Evolutionary conservation across 2,113 vertebrate species (phyloP).

Genomic region (Salvelinus namaycush): DNA sequence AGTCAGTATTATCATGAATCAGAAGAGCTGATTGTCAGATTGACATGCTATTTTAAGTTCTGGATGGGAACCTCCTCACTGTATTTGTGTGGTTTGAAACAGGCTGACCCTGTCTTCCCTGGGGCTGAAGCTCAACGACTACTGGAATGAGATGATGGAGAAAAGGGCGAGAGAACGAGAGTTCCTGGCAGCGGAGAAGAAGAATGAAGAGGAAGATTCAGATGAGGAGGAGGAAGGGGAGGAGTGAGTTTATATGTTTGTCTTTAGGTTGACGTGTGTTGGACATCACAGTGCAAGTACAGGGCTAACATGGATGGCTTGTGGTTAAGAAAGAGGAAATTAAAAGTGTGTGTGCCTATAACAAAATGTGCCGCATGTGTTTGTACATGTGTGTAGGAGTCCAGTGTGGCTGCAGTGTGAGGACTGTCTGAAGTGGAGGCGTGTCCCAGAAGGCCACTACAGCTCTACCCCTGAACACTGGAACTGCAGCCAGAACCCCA

Average conservation of each 20-base stretch:
- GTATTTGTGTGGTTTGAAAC: not conserved
- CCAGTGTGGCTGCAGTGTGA: constrained; percentile 79
- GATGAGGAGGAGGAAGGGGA: constrained; percentile 27
- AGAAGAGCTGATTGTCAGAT: too few relatives aligned
- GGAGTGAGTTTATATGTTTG: constrained; percentile 48
- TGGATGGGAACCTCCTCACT: not conserved
- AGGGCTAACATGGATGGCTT: too few relatives aligned
- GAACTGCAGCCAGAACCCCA: constrained; percentile 77
- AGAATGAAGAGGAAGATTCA: constrained; percentile 12
- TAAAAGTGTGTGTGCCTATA: not conserved
- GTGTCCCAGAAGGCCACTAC: constrained; percentile 65
- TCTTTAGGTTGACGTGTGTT: not conserved
- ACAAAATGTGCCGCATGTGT: not conserved
- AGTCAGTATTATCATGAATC: too few relatives aligned
- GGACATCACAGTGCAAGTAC: not conserved
- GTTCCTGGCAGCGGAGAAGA: constrained; percentile 52
- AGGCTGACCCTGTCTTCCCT: constrained; percentile 57
- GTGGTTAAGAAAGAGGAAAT: not conserved
- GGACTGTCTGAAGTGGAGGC: constrained; percentile 82
- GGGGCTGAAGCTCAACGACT: constrained; percentile 80
- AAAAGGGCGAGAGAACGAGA: constrained; percentile 68
- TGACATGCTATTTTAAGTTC: too few relatives aligned
- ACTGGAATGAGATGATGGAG: constrained; percentile 77
- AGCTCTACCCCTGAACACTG: constrained; percentile 69
- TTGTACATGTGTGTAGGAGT: constrained; percentile 46